phyloP scores from a whole-genome alignment of 2,888 invertebrate genomes.

The Acrobasis repandana region DNA sequence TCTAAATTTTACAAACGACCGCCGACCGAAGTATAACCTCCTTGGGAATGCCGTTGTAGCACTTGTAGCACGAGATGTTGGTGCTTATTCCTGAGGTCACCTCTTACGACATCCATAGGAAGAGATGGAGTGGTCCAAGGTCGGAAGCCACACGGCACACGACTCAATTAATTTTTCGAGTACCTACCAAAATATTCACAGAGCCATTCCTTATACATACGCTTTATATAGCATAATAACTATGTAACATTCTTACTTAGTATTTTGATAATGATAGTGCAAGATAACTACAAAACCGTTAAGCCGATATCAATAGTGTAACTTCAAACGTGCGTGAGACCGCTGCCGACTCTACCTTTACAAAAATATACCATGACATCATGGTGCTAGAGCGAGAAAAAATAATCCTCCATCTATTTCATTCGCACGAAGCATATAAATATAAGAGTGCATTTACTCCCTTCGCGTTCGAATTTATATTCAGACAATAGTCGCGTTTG shows the following conservation, averaged over 20 bases:
- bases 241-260: neutral
- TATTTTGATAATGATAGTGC: neutral
- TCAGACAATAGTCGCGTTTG: slow-evolving; percentile 19
- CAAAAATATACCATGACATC: slow-evolving; percentile 82
- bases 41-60: too few relatives aligned
- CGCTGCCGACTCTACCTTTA: slow-evolving; percentile 62
- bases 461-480: slow-evolving; percentile 58
- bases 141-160: too few relatives aligned
- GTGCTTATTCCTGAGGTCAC: too few relatives aligned
- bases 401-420: slow-evolving; percentile 48
- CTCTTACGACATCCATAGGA: too few relatives aligned
- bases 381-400: slow-evolving; percentile 71
- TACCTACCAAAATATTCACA: too few relatives aligned
- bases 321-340: slow-evolving; percentile 67
- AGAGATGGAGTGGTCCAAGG: too few relatives aligned
- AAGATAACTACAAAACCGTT: slow-evolving; percentile 6
- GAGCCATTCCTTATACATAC: neutral
- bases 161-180: too few relatives aligned
- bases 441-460: slow-evolving; percentile 71
- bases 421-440: slow-evolving; percentile 57
- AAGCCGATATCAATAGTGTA: slow-evolving; percentile 57
- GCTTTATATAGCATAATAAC: too few relatives aligned
- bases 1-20: too few relatives aligned
- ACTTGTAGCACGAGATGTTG: too few relatives aligned
- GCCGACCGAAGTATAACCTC: too few relatives aligned